Evolutionary conservation across 1,140 invertebrate species (phyloP), one percentile per base, ranked within the genome.

Genomic region (Procambarus virginalis): DNA sequence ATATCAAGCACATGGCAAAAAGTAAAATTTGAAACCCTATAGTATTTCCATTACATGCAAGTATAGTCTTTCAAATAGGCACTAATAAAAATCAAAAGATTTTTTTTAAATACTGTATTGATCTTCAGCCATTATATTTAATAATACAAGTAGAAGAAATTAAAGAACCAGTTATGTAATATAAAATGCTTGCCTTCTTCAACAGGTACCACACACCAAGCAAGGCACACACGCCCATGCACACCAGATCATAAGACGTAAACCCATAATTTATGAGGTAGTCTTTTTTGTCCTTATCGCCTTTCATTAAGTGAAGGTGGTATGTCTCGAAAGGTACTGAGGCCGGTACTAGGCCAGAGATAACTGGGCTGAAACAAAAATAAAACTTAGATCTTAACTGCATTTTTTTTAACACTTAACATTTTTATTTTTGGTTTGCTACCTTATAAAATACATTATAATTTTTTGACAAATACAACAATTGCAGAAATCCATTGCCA

Each of bases 171-270:
- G 34, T 34, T 34, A 34, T 34, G 34, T 34, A 81, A n/a, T 8
- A 20, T 58, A 45, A n/a, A 6, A n/a, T 22, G 92, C 91, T 94
- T 93, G 97, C 97, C 95, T 99, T 99, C 94, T 99, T 97, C 22
- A 97, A 93, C 20, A 99, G 94, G 94, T 99, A 99, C 98, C 98
- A 99, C 76, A 96, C 95, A 46, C 98, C 99, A 92, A 99, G 95
- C 8, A 96, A 91, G 8, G 96, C 96, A 92, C 97, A 98, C 88
- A 97, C 95, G 17, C 95, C 93, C 17, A 99, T 94, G 93, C 97
- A 97, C 9, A 99, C 96, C 83, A 99, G 95, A 93, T 99, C 98
- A 93, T 98, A 97, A 0, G 97, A 96, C 85, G 97, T 97, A 94
- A 99, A 99, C 93, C 97, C 96, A 93, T 98, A 99, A 94, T 99